Base-by-base conservation (phyloP, 2,797 vertebrate species). In the Peromyscus melanophrys region DNA sequence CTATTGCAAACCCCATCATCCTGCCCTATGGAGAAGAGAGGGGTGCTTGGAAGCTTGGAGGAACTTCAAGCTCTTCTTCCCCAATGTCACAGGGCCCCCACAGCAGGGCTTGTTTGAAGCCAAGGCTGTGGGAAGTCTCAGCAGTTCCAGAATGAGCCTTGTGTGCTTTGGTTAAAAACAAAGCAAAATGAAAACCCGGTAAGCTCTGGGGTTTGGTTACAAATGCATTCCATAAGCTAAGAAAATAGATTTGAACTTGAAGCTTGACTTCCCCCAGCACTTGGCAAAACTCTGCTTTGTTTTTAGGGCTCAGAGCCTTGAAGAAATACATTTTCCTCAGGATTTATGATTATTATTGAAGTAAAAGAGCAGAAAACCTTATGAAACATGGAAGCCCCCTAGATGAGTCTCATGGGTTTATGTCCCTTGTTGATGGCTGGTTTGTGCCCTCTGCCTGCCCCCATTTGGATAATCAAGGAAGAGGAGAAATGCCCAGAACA, bases 301-400 rank as follows among this genome's bases (percentile, higher is more conserved):
- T 52, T 87, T 81, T 67, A 46, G 69, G 17, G 83, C 40, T 92
- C 46, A 90, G 34, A 90, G 21, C 90, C 59, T 92, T 91, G 13
- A 67, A 34, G 65, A 89, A 88, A 16, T 37, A 31, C 17, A 12
- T 43, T 85, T 93, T 86, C 63, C 27, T 78, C 83, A 67, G 27
- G 59, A 89, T 92, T 89, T 90, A 14, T 94, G 31, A 59, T 80
- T 93, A 92, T 94, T 92, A 76, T 71, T 87, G 40, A 97, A 92
- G 12, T 49, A 90, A 94, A 90, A 95, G 52, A 57, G 2, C 4
- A 78, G 86, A 80, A 89, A 69, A 57, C 49, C 63, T 81, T 61
- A 80, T 89, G 31, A 86, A 67, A 90, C 46, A 71, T 92, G 73
- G 37, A 94, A 75, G 34, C 14, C 92, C 46, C 77, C 31, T 61